Percentiles rank a stretch among this genome's conserved stretches.
These are phyloP conservation scores for Toxotes jaculatrix DNA, from an alignment of 2,113 vertebrate genomes.

Conservation along the genomic window DNA sequence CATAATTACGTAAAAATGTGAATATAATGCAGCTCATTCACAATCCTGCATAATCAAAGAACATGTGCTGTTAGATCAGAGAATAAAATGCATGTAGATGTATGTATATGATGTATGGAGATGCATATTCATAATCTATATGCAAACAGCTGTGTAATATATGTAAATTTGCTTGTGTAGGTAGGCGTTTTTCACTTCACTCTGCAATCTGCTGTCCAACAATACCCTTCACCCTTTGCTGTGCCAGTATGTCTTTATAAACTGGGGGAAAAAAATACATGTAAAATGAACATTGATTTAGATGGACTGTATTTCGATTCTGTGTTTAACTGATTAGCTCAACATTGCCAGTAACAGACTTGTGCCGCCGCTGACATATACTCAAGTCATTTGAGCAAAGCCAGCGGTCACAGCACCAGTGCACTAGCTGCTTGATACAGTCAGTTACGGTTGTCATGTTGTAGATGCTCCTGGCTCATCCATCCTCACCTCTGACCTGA, in stretches of 20 bases:
- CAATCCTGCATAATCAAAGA: slow-evolving; percentile 8
- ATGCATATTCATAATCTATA: slow-evolving; percentile 52
- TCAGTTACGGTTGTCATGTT: slow-evolving; percentile 4
- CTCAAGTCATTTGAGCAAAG: not conserved
- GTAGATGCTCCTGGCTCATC: slow-evolving; percentile 17
- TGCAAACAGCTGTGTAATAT: slow-evolving; percentile 60
- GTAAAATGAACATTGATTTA: not conserved
- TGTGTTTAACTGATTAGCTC: not conserved
- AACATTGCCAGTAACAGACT: not conserved
- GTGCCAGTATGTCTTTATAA: not conserved
- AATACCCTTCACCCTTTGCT: not conserved
- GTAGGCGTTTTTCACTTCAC: slow-evolving; percentile 21
- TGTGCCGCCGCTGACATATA: not conserved
- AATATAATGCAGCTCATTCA: not conserved
- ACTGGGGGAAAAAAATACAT: not conserved
- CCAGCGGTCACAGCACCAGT: not conserved
- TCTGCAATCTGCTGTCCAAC: slow-evolving; percentile 16
- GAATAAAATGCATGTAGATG: slow-evolving; percentile 27
- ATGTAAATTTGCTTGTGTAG: slow-evolving; percentile 45
- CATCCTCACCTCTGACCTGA: slow-evolving; percentile 46
- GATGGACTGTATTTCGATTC: slow-evolving; percentile 15
- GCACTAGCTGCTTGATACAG: slow-evolving; percentile 21
- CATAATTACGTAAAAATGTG: not conserved
- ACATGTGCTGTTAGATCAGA: not conserved
- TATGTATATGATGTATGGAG: slow-evolving; percentile 7